Evolutionary conservation across 2,888 invertebrate species (phyloP).

Genomic region (Yponomeuta sedellus): DNA sequence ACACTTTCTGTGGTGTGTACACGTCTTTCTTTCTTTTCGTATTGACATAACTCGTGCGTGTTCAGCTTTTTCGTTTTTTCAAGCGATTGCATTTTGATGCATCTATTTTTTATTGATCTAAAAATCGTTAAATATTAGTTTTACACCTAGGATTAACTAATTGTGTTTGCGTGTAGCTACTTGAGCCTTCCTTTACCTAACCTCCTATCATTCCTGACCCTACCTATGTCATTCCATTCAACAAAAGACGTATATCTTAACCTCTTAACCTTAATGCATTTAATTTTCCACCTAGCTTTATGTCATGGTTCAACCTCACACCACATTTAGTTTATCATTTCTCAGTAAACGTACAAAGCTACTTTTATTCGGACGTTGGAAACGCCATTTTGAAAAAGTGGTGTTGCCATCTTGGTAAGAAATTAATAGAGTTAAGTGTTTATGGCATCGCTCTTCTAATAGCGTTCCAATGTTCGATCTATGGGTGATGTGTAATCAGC

Average conservation of each 20-base stretch:
- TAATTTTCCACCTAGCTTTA: constrained; percentile 42
- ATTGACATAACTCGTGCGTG: constrained; percentile 34
- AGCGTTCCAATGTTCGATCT: constrained; percentile 12
- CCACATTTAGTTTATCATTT: constrained; percentile 48
- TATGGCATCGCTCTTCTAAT: neutral
- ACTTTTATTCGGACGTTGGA: neutral
- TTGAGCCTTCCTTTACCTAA: neutral
- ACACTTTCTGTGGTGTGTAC: constrained; percentile 49
- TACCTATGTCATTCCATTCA: neutral
- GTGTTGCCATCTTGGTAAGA: constrained; percentile 17
- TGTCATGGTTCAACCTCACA: constrained; percentile 57
- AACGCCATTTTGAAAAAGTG: neutral
- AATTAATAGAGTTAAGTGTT: neutral
- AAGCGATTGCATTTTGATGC: constrained; percentile 34
- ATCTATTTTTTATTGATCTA: constrained; percentile 20
- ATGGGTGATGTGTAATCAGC: constrained; percentile 38
- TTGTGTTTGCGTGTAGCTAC: neutral
- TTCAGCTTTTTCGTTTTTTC: constrained; percentile 29
- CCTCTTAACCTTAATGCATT: constrained; percentile 14
- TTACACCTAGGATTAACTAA: neutral
- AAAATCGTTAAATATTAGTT: neutral
- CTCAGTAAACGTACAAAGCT: neutral
- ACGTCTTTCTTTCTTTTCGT: constrained; percentile 18
- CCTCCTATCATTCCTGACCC: neutral
- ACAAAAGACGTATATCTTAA: constrained; percentile 9